Conservation (phyloP, 2,888 invertebrate species). For the Andrena marginata region DNA sequence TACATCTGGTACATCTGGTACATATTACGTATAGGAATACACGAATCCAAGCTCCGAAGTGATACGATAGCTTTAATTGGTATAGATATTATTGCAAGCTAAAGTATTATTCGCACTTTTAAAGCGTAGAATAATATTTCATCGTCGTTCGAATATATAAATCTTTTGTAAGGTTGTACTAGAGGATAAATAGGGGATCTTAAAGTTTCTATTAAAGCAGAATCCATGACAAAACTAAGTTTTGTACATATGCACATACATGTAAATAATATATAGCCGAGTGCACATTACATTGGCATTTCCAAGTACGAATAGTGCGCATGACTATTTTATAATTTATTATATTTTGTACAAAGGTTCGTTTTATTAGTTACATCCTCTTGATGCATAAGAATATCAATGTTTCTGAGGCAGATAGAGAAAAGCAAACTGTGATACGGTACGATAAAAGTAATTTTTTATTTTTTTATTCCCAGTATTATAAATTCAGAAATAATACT, state of each 20-base stretch:
- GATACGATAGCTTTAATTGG: constrained; percentile 50
- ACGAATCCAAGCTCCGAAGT: constrained; percentile 16
- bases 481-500: constrained; percentile 56
- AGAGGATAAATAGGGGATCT: constrained; percentile 32
- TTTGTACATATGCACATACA: constrained; percentile 48
- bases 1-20: too few relatives aligned
- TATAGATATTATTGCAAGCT: constrained; percentile 46
- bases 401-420: constrained; percentile 37
- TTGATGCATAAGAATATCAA: constrained; percentile 22
- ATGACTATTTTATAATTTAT: constrained; percentile 61
- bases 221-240: constrained; percentile 61
- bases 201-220: constrained; percentile 38
- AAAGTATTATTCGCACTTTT: constrained; percentile 61
- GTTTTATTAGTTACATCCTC: constrained; percentile 31
- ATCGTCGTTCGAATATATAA: constrained; percentile 30
- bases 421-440: constrained; percentile 65
- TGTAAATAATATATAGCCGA: constrained; percentile 42
- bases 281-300: constrained; percentile 38
- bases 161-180: constrained; percentile 36
- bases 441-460: constrained; percentile 63
- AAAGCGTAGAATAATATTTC: constrained; percentile 29
- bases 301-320: constrained; percentile 36
- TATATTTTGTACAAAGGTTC: constrained; percentile 45
- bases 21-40: constrained; percentile 34
- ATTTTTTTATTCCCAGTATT: constrained; percentile 68